These are phyloP conservation scores for Cynoglossus semilaevis DNA, from an alignment of 2,113 vertebrate genomes.

Conservation along the genomic window DNA sequence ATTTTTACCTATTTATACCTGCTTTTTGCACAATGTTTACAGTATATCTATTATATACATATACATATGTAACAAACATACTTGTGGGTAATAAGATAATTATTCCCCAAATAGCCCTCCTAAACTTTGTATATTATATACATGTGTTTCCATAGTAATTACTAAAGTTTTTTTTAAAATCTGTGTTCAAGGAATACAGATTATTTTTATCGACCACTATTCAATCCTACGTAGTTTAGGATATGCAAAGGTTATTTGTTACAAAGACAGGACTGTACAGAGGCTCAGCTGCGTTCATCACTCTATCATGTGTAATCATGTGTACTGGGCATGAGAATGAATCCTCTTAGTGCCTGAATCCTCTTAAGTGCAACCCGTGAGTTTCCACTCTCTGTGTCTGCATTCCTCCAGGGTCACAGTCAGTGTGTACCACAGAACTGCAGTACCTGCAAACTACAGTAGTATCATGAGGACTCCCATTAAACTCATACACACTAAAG, in stretches of 20 bases:
- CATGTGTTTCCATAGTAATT: background rate
- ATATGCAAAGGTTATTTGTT: background rate
- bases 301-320: slow-evolving; percentile 12
- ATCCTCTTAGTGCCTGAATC: slow-evolving; percentile 54
- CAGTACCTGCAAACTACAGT: no score
- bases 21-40: no score
- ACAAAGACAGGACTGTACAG: background rate
- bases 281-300: background rate
- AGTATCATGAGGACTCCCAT: no score
- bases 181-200: background rate
- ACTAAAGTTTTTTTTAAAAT: background rate
- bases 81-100: no score
- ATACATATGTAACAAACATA: no score
- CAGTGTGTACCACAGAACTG: no score
- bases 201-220: background rate
- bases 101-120: no score
- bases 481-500: no score
- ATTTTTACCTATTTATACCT: no score
- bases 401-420: slow-evolving; percentile 25
- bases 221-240: background rate
- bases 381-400: slow-evolving; percentile 34
- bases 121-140: background rate
- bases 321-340: slow-evolving; percentile 21
- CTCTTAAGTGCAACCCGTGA: slow-evolving; percentile 50
- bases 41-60: no score